Evolutionary conservation across 2,888 invertebrate genomes (phyloP), one percentile per base, ranked within the genome.

Genomic region (Caenorhabditis virilis): DNA sequence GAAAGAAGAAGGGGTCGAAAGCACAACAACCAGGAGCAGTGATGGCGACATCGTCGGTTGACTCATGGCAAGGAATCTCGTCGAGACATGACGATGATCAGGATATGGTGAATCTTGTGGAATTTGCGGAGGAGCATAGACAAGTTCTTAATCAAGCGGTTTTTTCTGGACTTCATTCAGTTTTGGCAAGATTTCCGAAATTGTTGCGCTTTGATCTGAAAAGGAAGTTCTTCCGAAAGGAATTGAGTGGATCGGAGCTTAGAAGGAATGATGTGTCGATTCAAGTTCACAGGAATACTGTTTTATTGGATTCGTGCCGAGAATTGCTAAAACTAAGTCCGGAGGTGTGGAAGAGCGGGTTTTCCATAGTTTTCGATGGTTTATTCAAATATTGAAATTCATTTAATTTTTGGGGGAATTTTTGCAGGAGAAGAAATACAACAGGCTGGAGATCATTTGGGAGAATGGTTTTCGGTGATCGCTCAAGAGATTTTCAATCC

Each of bases 291-390:
- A 87, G 92, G 61, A 89, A 89, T 53, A 89, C 91, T 74, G 90
- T 93, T 2, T 93, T 93, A 83, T 91, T 92, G 84, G 92, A 93
- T 81, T 92, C 91, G 0, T 93, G 91, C 85, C 87, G 92, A 53
- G 91, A 92, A 80, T 86, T 93, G 47, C 91, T 91, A 83, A 88
- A 92, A 35, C 87, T 91, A 48, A 88, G 89, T 36, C 89, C 91
- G 0, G 90, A 91, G 79, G 92, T 92, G 83, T 93, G 93, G 93
- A 92, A 92, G 83, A 91, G 91, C 84, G 87, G 92, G 46, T 92
- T 93, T 84, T 92, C 92, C 83, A 92, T 93, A 79, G 91, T 92
- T 0, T 93, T 93, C 84, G 92, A 92, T 88, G 91, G 91, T 90
- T n/a, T 13, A 36, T 13, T 15, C 5, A 25, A n/a, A 33, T 46